These are phyloP conservation scores for Sminthurinus aureus DNA, from an alignment of 2,888 invertebrate species.

Conservation along the genomic window DNA sequence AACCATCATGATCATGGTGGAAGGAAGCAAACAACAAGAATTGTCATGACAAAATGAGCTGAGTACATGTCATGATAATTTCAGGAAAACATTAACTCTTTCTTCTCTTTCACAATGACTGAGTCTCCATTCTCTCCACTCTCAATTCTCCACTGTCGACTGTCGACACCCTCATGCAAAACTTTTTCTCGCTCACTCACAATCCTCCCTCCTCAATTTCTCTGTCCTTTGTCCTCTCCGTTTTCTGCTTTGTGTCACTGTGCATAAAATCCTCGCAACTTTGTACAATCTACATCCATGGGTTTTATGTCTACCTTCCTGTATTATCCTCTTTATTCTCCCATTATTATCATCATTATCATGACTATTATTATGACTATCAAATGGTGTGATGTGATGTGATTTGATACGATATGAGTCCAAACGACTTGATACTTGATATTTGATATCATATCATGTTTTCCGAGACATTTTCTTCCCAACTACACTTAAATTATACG, in stretches of 20 bases:
- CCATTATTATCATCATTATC: slow-evolving; percentile 3
- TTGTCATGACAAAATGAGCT: slow-evolving; percentile 45
- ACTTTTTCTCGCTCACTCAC: slow-evolving; percentile 36
- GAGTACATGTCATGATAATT: slow-evolving; percentile 46
- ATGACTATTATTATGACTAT: not conserved
- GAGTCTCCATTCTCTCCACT: slow-evolving; percentile 33
- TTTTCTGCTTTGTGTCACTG: no score
- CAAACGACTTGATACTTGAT: no score
- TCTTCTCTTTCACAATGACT: slow-evolving; percentile 35
- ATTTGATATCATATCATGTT: no score
- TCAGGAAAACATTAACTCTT: slow-evolving; percentile 49
- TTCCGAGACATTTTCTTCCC: no score
- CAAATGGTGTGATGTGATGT: not conserved
- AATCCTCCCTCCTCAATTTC: slow-evolving; percentile 14
- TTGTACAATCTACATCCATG: not conserved
- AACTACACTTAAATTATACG: no score
- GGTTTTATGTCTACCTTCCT: slow-evolving; percentile 6
- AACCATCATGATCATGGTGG: no score
- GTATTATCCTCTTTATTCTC: slow-evolving; percentile 13
- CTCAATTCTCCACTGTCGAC: slow-evolving; percentile 8
- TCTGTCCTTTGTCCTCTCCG: not conserved
- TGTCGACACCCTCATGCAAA: slow-evolving; percentile 24
- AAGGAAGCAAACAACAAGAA: not conserved
- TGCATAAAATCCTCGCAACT: no score
- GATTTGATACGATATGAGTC: no score